Evolutionary conservation across 1,140 invertebrate species (phyloP), one percentile per base, ranked within the genome.

Genomic region (Lithobius niger): DNA sequence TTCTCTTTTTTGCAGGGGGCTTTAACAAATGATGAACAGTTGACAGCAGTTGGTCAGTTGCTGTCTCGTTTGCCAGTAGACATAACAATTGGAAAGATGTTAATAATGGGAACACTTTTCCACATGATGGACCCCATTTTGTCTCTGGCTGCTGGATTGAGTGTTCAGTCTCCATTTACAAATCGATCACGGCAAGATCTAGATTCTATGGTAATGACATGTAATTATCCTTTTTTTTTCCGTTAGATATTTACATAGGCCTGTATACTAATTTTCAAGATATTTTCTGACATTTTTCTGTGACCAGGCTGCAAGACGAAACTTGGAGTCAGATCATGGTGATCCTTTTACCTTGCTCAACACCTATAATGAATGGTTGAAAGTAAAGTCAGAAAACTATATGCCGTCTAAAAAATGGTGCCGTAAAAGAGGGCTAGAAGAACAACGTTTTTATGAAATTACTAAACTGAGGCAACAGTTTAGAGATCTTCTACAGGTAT

Each of bases 371-470:
- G 84, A 88, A 65, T 97, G 94, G 94, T 71, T 96, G 19, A 76
- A 82, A 62, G 74, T 86, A 15, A 92, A 92, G 66, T 42, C 61
- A 15, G 58, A 64, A 3, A 21, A 67, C 16, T 66, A 54, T 15
- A 57, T 65, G 56, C 72, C 71, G 13, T 80, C 80, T 31, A 74
- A 80, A 51, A 81, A 82, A 59, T 99, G 94, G 94, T 94, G 91
- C 63, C 80, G 77, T 61, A 77, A 83, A 55, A 71, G 89, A 57
- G 91, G 90, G 2, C 73, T 98, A 2, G 93, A 98, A 70, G 94
- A 98, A 66, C 93, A 97, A 67, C 75, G 94, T 51, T 88, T 99
- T 68, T 97, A 97, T 65, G 94, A 97, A 73, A 85, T 95, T 64
- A 92, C 84, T 0, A 97, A 97, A 76, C 70, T 99, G 2, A 76